phyloP scores from a whole-genome alignment of 2,113 vertebrate genomes.

The Epinephelus cyanopodus region DNA sequence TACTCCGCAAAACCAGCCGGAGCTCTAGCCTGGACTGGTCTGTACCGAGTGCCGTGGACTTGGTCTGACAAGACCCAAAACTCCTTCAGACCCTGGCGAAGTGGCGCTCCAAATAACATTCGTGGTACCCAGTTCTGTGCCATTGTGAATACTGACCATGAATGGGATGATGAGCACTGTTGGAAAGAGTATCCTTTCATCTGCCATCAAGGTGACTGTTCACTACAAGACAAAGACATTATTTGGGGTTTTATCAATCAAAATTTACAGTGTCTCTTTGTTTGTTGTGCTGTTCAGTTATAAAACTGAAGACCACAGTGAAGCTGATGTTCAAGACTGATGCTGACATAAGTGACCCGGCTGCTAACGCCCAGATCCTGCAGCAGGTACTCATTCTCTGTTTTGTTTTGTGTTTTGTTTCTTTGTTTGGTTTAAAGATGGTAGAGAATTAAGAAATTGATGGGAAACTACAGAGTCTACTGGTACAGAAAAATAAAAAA shows the following conservation, averaged over 20 bases:
- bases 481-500: too few relatives aligned
- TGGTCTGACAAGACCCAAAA: constrained; percentile 41
- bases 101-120: rapidly evolving
- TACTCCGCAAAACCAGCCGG: rapidly evolving
- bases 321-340: not conserved
- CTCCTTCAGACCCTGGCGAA: not conserved
- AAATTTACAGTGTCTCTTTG: too few relatives aligned
- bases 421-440: not conserved
- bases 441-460: too few relatives aligned
- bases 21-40: not conserved
- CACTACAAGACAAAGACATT: not conserved
- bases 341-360: constrained; percentile 18
- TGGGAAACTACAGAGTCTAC: not conserved
- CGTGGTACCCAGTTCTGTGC: not conserved
- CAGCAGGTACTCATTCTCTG: constrained; percentile 27
- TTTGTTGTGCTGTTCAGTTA: not conserved
- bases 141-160: rapidly evolving
- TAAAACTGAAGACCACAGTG: not conserved
- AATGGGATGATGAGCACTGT: not conserved
- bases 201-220: constrained; percentile 44
- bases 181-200: rapidly evolving
- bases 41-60: constrained; percentile 26
- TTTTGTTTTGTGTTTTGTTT: not conserved
- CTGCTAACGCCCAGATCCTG: constrained; percentile 8
- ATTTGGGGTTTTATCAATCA: too few relatives aligned